phyloP scores from a whole-genome alignment of 1,140 invertebrate genomes.

The Bombus ignitus region DNA sequence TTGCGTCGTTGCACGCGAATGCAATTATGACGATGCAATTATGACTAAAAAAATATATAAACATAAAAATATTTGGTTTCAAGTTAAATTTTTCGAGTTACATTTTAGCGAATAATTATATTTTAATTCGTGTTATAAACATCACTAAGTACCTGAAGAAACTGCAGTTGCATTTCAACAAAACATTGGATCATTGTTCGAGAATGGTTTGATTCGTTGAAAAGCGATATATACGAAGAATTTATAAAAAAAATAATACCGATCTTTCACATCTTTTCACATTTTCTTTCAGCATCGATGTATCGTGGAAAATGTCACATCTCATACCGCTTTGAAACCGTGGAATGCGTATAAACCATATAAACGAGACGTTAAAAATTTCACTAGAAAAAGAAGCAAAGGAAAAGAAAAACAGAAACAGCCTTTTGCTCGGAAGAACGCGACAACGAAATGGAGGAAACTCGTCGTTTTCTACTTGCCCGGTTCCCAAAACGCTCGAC shows the following conservation, averaged over 20 bases:
- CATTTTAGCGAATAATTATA: no score
- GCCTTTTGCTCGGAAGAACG: not conserved
- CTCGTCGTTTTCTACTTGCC: not conserved
- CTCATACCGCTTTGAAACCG: no score
- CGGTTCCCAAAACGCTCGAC: not conserved
- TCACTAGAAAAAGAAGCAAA: not conserved
- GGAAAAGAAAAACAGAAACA: not conserved
- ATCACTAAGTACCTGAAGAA: no score
- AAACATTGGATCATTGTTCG: no score
- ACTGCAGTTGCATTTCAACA: no score
- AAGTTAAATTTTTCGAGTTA: no score
- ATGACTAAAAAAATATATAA: not conserved
- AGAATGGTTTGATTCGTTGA: no score
- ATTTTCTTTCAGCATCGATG: not conserved
- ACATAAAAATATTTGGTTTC: no score
- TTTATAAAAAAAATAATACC: not conserved
- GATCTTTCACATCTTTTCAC: not conserved
- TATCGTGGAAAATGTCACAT: not conserved
- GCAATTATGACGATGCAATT: conserved; percentile 13
- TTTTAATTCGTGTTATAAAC: no score
- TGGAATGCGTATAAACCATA: not conserved
- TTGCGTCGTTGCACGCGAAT: conserved; percentile 14
- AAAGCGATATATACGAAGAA: not conserved
- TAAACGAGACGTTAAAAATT: not conserved
- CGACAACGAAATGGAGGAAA: not conserved